Evolutionary conservation across 2,888 invertebrate species (phyloP).

Genomic region (Latrodectus elegans): DNA sequence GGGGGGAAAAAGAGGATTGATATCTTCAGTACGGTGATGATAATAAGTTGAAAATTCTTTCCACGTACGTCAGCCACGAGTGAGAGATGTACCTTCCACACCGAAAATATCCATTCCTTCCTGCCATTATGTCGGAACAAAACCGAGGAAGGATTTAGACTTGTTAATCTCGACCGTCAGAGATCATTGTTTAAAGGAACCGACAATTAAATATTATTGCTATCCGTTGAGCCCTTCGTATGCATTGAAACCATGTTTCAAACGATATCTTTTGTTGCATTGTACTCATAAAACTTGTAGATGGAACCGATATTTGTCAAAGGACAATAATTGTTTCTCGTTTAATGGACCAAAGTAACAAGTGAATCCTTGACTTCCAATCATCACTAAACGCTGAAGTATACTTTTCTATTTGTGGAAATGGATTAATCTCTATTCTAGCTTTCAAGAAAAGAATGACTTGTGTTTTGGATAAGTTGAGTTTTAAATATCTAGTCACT

Average conservation of each 20-base stretch:
- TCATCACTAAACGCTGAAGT: background rate
- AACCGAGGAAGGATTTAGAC: slow-evolving; percentile 41
- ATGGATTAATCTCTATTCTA: background rate
- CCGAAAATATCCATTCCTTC: slow-evolving; percentile 16
- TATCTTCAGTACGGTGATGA: too few relatives aligned
- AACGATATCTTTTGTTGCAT: slow-evolving; percentile 8
- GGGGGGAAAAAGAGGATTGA: too few relatives aligned
- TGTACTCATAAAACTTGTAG: slow-evolving; percentile 12
- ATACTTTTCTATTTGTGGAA: background rate
- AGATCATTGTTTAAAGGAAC: slow-evolving; percentile 9
- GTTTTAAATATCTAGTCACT: too few relatives aligned
- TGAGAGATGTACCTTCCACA: too few relatives aligned
- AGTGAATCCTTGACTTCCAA: background rate
- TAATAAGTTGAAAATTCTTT: too few relatives aligned
- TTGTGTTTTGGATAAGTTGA: too few relatives aligned
- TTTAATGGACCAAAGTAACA: background rate
- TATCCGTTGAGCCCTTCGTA: slow-evolving; percentile 13
- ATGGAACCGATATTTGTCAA: background rate
- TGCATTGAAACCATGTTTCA: background rate
- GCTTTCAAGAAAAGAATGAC: too few relatives aligned
- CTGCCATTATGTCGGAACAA: slow-evolving; percentile 34
- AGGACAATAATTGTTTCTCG: slow-evolving; percentile 36
- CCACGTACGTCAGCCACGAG: too few relatives aligned
- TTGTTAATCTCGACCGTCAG: slow-evolving; percentile 18
- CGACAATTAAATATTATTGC: slow-evolving; percentile 19